phyloP scores from a whole-genome alignment of 2,888 invertebrate genomes.

The Drosophila peninsularis region DNA sequence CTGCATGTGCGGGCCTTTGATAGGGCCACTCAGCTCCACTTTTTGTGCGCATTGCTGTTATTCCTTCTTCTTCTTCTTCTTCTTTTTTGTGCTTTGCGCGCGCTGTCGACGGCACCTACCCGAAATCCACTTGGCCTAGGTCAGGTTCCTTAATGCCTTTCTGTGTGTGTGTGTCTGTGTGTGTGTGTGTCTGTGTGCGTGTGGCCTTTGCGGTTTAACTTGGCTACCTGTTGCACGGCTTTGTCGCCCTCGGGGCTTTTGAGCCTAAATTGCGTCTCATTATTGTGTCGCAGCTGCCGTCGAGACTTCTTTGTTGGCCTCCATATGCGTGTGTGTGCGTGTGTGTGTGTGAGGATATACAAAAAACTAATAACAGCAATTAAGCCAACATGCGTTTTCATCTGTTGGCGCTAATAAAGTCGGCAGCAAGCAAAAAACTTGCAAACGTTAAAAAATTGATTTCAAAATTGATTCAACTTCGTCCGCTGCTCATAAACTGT shows the following conservation, averaged over 20 bases:
- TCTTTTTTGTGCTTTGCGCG: constrained; percentile 3
- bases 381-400: constrained; percentile 70
- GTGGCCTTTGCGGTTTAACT: constrained; percentile 66
- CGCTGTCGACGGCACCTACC: constrained; percentile 69
- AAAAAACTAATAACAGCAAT: constrained; percentile 70
- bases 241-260: constrained; percentile 44
- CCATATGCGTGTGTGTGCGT: neutral
- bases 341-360: neutral
- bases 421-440: constrained; percentile 25
- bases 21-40: constrained; percentile 62
- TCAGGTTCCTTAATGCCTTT: constrained; percentile 61
- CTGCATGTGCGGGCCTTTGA: constrained; percentile 58
- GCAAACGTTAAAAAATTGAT: constrained; percentile 48
- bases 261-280: constrained; percentile 61
- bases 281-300: constrained; percentile 67
- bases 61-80: constrained; percentile 13
- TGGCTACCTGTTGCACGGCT: constrained; percentile 70
- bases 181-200: constrained; percentile 49
- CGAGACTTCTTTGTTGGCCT: constrained; percentile 11
- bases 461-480: constrained; percentile 49
- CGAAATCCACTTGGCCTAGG: constrained; percentile 76
- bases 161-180: constrained; percentile 11
- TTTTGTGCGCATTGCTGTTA: constrained; percentile 23
- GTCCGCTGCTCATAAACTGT: constrained; percentile 51
- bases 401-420: constrained; percentile 68